A percentile compares a stretch with the other conserved stretches of the same genome.
Conservation (phyloP, 2,797 vertebrate species). For the Crocodylus rhombifer region DNA sequence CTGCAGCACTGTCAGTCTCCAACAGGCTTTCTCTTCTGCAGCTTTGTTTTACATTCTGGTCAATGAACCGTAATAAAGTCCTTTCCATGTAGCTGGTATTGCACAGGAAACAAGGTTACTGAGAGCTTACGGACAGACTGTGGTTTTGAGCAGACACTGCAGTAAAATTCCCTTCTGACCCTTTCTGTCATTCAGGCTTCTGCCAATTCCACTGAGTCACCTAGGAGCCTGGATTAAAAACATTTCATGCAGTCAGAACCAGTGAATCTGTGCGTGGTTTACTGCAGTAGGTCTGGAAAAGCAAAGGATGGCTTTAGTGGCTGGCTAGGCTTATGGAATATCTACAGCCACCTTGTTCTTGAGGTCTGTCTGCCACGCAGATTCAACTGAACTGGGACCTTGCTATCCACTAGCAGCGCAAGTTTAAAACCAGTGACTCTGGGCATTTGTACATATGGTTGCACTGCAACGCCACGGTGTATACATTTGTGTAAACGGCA, state of each 20-base stretch:
- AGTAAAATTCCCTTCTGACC: constrained; percentile 51
- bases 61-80: constrained; percentile 34
- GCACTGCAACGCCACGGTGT: too few relatives aligned
- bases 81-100: constrained; percentile 34
- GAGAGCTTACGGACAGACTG: constrained; percentile 10
- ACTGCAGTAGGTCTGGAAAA: background rate
- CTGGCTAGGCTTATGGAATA: background rate
- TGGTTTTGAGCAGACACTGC: constrained; percentile 49
- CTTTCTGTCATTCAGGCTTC: constrained; percentile 39
- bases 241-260: background rate
- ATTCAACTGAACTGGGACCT: background rate
- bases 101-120: background rate
- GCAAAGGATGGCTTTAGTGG: background rate
- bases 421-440: background rate
- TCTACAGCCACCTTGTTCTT: background rate
- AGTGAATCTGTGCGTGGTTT: constrained; percentile 26
- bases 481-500: too few relatives aligned
- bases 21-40: constrained; percentile 49
- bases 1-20: background rate
- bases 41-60: constrained; percentile 62
- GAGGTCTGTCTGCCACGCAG: rapidly evolving
- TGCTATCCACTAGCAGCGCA: background rate
- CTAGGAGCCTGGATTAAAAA: constrained; percentile 50
- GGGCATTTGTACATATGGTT: too few relatives aligned
- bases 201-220: constrained; percentile 3